Base-by-base conservation (phyloP, 2,888 invertebrate genomes). In the Chrysolina haemoptera region DNA sequence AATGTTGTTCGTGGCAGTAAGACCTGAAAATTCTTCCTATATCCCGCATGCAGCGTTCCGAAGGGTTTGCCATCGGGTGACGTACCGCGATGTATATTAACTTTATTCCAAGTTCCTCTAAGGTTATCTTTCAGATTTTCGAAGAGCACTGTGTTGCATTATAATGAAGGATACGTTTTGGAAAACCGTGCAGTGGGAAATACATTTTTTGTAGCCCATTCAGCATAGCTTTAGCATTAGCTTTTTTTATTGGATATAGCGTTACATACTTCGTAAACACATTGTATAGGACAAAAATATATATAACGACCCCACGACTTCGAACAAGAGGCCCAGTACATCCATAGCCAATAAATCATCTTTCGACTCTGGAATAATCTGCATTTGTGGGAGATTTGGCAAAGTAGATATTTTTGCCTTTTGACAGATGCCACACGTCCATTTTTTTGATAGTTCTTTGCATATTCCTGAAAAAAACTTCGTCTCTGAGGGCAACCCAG, bases 61-160 rank as follows among this genome's bases (percentile, higher is more conserved):
- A n/a, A n/a, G n/a, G 48, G 14, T 48, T 48, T 10, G 48, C 48
- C 48, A 48, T 48, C 48, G 48, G 62, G 27, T 27, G 27, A 5
- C 22, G 22, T 6, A 62, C 62, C n/a, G 62, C 10, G 5, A 62
- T 35, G 27, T 62, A 12, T 8, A 62, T 20, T 35, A 62, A 35
- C 27, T 62, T 20, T 12, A 62, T 10, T 9, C 62, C 62, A 8
- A 62, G 62, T n/a, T 14, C 62, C 12, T 3, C 14, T 12, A 62
- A 27, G 1, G 62, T 62, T 14, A 14, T 35, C 5, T 11, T 10
- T 27, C 62, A 62, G n/a, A 62, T 35, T 27, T 62, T 62, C 3
- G 62, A 62, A 20, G 27, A 35, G 27, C 80, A 76, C n/a, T 80
- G 79, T 0, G 80, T 71, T 18, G 79, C 79, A 68, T 81, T 80